Evolutionary conservation across 2,797 vertebrate genomes (phyloP).

Genomic region (Rhabdomys pumilio): DNA sequence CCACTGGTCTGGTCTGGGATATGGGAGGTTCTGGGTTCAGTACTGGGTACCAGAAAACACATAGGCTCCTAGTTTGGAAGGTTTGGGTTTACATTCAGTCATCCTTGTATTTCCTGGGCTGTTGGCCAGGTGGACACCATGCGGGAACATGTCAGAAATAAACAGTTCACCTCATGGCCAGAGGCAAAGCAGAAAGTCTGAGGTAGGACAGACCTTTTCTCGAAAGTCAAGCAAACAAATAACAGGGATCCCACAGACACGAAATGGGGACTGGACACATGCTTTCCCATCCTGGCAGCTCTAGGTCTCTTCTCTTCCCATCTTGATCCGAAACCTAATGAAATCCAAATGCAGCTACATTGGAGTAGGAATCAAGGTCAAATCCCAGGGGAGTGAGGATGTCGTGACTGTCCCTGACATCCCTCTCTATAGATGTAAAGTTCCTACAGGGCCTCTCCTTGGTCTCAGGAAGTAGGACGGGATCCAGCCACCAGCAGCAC

Average conservation of each 20-base stretch:
- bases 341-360: neutral
- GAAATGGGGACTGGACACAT: neutral
- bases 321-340: neutral
- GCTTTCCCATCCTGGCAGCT: neutral
- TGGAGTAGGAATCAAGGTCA: neutral
- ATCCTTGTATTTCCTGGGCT: neutral
- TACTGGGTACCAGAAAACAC: neutral
- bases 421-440: constrained; percentile 18
- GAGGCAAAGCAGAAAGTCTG: neutral
- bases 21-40: neutral
- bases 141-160: neutral
- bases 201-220: neutral
- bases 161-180: neutral
- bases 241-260: too few species aligned
- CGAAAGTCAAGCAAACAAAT: neutral
- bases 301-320: neutral
- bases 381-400: constrained; percentile 13
- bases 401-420: neutral
- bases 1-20: neutral
- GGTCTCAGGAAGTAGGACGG: neutral
- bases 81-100: neutral
- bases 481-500: neutral
- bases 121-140: neutral
- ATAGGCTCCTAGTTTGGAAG: neutral
- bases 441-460: neutral